Evolutionary conservation across 2,797 vertebrate species (phyloP), one percentile per base, ranked within the genome.

Genomic region (Anguilla obscura): DNA sequence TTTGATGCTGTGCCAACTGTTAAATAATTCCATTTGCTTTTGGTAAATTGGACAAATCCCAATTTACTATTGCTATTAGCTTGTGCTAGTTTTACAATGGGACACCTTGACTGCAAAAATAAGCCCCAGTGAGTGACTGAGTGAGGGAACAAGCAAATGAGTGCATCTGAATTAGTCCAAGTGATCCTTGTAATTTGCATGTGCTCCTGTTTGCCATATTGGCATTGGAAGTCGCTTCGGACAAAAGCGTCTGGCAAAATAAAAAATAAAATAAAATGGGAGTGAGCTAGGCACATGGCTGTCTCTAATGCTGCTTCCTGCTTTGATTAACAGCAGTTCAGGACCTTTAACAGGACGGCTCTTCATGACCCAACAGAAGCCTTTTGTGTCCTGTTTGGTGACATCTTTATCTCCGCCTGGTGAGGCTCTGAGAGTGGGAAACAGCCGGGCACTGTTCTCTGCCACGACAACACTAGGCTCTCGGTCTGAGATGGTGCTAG

Each of bases 391-490:
- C 63, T 56, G 30, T 66, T 80, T 50, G 69, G 74, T 63, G 83
- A 71, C 71, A 79, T 56, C 54, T 80, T 52, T 82, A 84, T 85
- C 36, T 84, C 45, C 40, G n/a, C 86, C 48, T 85, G 83, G 86
- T 63, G 82, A 89, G 54, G 80, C 52, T 86, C 79, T 84, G 74
- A 54, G 33, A 52, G n/a, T 74, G 79, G 40, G 18, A 66, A 79
- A 87, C 84, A 89, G 86, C 86, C 48, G 60, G 40, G 33, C 79
- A 74, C 76, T 86, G 86, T 89, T 86, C 79, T 45, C 48, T 84
- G 85, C 50, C 80, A 83, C 54, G 54, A 74, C 58, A 74, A 85
- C 36, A 71, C 33, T 52, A 33, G 27, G 74, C 24, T 52, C 85
- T 86, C 21, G 18, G 52, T 79, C 33, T 82, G 74, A 3, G 60